Percentiles rank a stretch among this genome's conserved stretches.
Conservation (phyloP, 35 echinoderm and acorn worm genomes). For the Anneissia japonica region DNA sequence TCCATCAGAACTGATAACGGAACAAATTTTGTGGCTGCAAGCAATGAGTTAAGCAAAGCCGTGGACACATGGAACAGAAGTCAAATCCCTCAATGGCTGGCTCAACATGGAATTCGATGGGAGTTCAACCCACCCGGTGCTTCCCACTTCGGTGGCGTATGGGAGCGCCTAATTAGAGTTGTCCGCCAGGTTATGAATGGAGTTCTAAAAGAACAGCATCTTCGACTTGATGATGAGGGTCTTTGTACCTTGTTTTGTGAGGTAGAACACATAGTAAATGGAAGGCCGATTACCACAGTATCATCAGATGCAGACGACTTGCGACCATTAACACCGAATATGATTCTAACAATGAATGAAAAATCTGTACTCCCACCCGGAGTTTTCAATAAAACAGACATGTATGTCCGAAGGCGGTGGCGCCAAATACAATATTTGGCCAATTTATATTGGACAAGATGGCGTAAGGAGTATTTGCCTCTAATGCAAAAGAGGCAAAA, state of each 20-base stretch:
- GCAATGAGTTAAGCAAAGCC: conserved; percentile 7
- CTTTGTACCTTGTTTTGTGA: no score
- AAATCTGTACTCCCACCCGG: no score
- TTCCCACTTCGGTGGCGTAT: conserved; percentile 37
- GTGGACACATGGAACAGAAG: conserved; percentile 19
- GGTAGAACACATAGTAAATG: no score
- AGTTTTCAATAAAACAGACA: no score
- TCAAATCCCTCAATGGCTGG: not conserved
- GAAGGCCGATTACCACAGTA: conserved; percentile 37
- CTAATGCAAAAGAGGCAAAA: conserved; percentile 27
- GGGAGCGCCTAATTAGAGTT: conserved; percentile 51
- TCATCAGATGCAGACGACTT: conserved; percentile 40
- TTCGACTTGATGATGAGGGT: not conserved
- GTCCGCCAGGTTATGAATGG: conserved; percentile 42
- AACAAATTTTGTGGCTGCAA: conserved; percentile 34
- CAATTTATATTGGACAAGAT: conserved; percentile 13
- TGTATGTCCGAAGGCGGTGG: no score
- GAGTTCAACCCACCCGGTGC: conserved; percentile 48
- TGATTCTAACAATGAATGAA: no score
- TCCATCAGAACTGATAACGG: conserved; percentile 38
- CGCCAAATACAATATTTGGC: conserved; percentile 3
- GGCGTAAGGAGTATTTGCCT: conserved; percentile 20
- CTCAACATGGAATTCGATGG: conserved; percentile 22
- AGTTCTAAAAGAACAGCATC: not conserved
- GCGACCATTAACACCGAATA: no score